Conservation (phyloP, 2,797 vertebrate genomes). For the Premnoplex brunnescens region DNA sequence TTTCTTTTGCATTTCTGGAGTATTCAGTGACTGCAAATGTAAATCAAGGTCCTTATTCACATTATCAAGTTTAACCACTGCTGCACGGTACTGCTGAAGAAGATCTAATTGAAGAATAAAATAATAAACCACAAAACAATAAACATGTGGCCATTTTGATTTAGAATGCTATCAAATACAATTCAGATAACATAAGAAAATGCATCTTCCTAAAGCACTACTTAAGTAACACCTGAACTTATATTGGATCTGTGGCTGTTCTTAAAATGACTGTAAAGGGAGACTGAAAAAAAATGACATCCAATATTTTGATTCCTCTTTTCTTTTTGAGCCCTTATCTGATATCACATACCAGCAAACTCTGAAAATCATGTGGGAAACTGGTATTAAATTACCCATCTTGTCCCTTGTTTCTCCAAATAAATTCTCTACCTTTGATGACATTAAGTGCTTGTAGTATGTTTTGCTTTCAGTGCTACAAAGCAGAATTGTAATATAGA, state of each 20-base stretch:
- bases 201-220: background rate
- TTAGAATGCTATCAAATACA: background rate
- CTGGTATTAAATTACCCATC: background rate
- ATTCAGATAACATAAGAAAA: background rate
- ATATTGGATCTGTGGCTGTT: background rate
- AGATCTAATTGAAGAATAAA: conserved; percentile 73
- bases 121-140: background rate
- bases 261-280: background rate
- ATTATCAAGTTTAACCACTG: conserved; percentile 69
- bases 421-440: background rate
- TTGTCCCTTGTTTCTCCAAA: background rate
- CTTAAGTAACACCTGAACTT: background rate
- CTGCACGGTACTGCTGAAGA: conserved; percentile 76
- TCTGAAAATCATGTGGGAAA: background rate
- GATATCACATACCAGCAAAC: background rate
- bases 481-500: background rate
- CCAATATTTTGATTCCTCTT: background rate
- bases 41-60: conserved; percentile 65
- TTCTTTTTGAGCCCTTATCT: background rate
- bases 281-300: background rate
- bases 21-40: conserved; percentile 61
- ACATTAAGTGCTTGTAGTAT: background rate
- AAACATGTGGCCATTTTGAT: background rate
- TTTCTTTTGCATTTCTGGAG: conserved; percentile 74
- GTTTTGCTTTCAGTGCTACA: background rate